phyloP scores from a whole-genome alignment of 2,113 vertebrate genomes.

The Pelmatolapia mariae region DNA sequence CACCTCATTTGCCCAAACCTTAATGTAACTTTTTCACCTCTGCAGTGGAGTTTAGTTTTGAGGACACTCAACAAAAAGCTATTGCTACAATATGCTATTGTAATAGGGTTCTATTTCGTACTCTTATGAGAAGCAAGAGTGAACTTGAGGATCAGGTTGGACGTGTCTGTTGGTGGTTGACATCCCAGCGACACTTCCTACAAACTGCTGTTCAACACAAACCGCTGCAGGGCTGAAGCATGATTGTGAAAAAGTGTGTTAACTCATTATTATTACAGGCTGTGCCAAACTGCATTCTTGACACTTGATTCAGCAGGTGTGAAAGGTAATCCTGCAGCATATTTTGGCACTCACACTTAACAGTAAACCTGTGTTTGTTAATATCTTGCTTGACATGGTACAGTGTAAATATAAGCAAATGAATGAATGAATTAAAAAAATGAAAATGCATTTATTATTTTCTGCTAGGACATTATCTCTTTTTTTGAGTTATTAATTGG shows the following conservation, averaged over 20 bases:
- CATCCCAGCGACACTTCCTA: fast-evolving
- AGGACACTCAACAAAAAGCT: background rate
- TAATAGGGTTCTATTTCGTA: background rate
- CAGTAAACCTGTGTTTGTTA: background rate
- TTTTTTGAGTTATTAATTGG: no score
- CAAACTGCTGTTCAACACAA: fast-evolving
- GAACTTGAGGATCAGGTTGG: fast-evolving
- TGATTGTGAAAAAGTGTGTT: background rate
- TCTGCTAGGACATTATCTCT: no score
- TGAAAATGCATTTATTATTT: no score
- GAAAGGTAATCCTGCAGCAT: fast-evolving
- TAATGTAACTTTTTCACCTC: no score
- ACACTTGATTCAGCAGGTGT: background rate
- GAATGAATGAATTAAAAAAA: no score
- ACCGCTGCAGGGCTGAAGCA: fast-evolving
- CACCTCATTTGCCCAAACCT: no score
- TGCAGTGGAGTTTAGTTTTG: no score
- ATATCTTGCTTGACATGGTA: background rate
- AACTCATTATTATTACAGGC: fast-evolving
- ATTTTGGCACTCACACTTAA: fast-evolving
- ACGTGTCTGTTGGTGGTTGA: background rate
- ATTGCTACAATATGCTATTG: background rate
- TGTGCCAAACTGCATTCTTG: background rate
- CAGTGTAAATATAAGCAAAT: no score
- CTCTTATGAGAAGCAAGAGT: background rate